Conservation (phyloP, 2,113 vertebrate species). For the Trinectes maculatus region DNA sequence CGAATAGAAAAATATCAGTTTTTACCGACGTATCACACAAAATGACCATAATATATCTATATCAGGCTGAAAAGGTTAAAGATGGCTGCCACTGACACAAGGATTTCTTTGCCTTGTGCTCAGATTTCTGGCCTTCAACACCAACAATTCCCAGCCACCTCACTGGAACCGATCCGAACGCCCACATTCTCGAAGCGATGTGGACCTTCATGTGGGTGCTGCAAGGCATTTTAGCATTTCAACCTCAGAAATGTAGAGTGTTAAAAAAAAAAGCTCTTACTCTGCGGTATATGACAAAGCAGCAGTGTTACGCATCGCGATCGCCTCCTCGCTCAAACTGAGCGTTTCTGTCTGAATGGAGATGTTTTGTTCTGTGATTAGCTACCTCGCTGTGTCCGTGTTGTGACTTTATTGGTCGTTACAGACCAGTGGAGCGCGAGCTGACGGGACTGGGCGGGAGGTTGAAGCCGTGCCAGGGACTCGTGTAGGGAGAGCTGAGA, state of each 20-base stretch:
- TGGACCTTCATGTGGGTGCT: neutral
- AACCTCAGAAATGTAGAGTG: too few species aligned
- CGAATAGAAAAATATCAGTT: neutral
- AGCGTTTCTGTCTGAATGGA: slow-evolving; percentile 17
- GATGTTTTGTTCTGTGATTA: slow-evolving; percentile 32
- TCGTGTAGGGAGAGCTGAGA: slow-evolving; percentile 13
- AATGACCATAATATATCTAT: slow-evolving; percentile 4
- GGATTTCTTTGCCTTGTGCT: slow-evolving; percentile 10
- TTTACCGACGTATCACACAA: neutral
- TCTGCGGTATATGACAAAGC: slow-evolving; percentile 29
- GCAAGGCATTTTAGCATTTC: slow-evolving; percentile 15
- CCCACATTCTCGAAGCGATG: slow-evolving; percentile 1
- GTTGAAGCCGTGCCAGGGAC: slow-evolving; percentile 27
- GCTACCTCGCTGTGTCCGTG: slow-evolving; percentile 3
- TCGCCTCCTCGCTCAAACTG: neutral
- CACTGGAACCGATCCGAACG: slow-evolving; percentile 19
- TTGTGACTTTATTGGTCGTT: slow-evolving; percentile 40
- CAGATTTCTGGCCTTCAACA: slow-evolving; percentile 9
- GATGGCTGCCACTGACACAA: neutral
- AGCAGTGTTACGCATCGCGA: neutral
- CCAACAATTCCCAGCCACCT: neutral
- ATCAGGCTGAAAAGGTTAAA: slow-evolving; percentile 17
- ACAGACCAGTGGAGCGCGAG: slow-evolving; percentile 45
- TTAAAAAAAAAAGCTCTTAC: slow-evolving; percentile 9
- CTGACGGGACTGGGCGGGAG: slow-evolving; percentile 20